Percentiles rank a stretch among this genome's conserved stretches.
These are phyloP conservation scores for Platygyra sinensis DNA, from an alignment of 64 coral and sea anemone genomes.

Conservation along the genomic window DNA sequence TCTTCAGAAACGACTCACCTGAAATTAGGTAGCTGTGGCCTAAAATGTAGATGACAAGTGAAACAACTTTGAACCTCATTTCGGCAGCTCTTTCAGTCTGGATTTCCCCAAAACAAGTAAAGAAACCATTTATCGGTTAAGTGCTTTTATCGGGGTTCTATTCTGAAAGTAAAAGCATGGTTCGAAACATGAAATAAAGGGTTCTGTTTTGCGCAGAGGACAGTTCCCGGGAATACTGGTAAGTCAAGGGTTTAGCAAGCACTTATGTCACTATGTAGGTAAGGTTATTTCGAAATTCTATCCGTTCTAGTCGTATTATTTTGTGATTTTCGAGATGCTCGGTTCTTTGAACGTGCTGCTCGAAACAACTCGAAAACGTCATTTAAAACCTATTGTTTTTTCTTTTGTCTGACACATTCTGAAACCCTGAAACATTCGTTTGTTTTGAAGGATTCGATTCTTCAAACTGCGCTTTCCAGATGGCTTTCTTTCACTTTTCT, in stretches of 20 bases:
- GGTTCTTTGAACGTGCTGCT: no score
- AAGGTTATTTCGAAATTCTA: no score
- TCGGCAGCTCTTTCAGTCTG: not conserved
- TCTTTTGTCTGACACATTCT: not conserved
- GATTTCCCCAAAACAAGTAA: not conserved
- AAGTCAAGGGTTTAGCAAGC: no score
- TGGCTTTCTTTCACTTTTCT: not conserved
- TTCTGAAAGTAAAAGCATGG: not conserved
- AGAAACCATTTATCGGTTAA: not conserved
- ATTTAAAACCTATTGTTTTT: not conserved
- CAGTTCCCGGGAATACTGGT: no score
- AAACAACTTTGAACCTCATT: not conserved
- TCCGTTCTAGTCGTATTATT: not conserved
- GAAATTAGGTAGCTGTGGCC: conserved; percentile 1
- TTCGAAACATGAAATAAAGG: not conserved
- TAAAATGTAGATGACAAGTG: not conserved
- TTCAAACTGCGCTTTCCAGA: not conserved
- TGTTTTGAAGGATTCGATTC: not conserved
- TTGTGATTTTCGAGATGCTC: not conserved
- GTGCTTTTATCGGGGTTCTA: not conserved
- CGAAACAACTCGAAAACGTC: no score
- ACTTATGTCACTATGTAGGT: no score
- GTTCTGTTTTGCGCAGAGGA: no score
- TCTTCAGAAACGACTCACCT: conserved; percentile 5
- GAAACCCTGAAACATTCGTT: not conserved